phyloP scores from a whole-genome alignment of 2,113 vertebrate genomes.

The Lycaon pictus region DNA sequence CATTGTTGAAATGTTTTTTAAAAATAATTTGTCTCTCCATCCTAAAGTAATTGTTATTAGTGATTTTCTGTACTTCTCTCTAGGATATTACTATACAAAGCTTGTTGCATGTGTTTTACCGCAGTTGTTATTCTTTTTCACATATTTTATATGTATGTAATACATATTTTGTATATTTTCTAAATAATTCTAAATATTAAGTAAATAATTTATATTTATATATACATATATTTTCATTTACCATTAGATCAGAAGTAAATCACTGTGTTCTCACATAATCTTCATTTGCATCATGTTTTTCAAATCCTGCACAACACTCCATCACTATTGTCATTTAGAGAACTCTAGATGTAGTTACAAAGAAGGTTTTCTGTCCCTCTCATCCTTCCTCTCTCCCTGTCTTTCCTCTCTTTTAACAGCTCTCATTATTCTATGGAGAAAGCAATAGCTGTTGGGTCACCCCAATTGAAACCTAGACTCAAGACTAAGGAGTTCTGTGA shows the following conservation, averaged over 20 bases:
- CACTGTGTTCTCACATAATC: neutral
- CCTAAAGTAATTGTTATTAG: neutral
- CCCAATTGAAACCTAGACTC: neutral
- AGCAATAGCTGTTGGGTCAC: neutral
- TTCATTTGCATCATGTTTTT: slow-evolving; percentile 15
- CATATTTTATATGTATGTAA: neutral
- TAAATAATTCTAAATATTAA: neutral
- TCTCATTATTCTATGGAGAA: neutral
- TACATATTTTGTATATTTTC: neutral
- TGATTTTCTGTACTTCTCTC: neutral
- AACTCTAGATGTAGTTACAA: neutral
- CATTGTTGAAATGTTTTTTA: neutral
- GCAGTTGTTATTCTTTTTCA: neutral
- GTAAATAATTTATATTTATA: neutral
- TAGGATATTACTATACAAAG: neutral
- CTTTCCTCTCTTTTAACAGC: slow-evolving; percentile 3
- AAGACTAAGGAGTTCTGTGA: neutral
- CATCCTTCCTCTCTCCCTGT: neutral
- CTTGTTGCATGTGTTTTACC: neutral
- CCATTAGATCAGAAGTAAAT: neutral
- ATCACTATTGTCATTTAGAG: neutral
- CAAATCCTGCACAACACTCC: neutral
- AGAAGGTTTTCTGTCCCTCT: neutral
- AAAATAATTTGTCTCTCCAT: neutral
- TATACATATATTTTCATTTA: neutral